Evolutionary conservation across 2,888 invertebrate genomes (phyloP), one percentile per base, ranked within the genome.

Genomic region (Hemicrepidius hirtus): DNA sequence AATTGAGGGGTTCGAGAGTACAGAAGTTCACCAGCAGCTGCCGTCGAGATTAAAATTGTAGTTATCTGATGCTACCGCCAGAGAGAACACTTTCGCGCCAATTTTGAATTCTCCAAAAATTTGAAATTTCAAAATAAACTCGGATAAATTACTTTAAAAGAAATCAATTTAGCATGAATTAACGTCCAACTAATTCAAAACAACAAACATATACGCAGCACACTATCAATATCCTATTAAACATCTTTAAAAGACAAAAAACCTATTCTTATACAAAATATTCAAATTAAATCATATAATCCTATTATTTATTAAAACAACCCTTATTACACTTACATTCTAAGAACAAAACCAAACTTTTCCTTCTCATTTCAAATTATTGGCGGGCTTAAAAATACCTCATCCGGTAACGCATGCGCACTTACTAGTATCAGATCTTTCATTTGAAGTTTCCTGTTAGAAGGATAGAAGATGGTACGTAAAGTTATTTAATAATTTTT

Each of bases 1-100:
- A 82, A 85, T 86, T 88, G 91, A 91, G 92, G 91, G 91, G 90
- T 91, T 90, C 90, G 90, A 91, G 91, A 92, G 90, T 90, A 88
- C 87, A 84, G 84, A 83, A 85, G 84, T 83, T 82, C 83, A 85
- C 75, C 37, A 76, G 73, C 70, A 74, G 72, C 74, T 80, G 80
- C 80, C 75, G 78, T 78, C 82, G 82, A 82, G 83, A 84, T 82
- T 83, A 82, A 77, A 73, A 65, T 63, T 64, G 40, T 81, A 80
- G 73, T 84, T 81, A 76, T 66, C 67, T 70, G 80, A 84, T 84
- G 85, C 84, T 78, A 76, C 83, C 85, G 82, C 80, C 72, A 84
- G 84, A 76, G 75, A 76, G 71, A 41, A 71, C 60, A n/a, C n/a
- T n/a, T n/a, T n/a, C n/a, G 71, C 71, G 74, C 66, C 55, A 63